Conservation (phyloP, 2,888 invertebrate genomes). For the Thymelicus lineola region DNA sequence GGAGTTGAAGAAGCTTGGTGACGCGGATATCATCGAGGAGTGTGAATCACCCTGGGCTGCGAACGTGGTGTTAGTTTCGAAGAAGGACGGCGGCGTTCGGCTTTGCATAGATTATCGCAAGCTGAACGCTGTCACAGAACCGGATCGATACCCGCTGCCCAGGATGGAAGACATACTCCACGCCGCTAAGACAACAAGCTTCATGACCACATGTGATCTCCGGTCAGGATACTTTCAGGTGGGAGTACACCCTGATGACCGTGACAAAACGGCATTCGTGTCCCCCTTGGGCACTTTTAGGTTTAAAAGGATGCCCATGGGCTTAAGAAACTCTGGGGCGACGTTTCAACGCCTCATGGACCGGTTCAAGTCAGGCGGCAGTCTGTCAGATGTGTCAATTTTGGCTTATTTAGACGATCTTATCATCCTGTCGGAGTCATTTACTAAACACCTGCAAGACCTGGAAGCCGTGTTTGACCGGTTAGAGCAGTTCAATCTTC, state of each 20-base stretch:
- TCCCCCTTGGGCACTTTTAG: slow-evolving; percentile 41
- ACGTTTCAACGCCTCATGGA: slow-evolving; percentile 49
- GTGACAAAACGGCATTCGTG: slow-evolving; percentile 44
- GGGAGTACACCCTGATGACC: slow-evolving; percentile 36
- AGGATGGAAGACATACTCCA: slow-evolving; percentile 48
- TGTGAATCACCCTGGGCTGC: slow-evolving; percentile 52
- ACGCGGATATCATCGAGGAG: too few species aligned
- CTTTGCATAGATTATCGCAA: slow-evolving; percentile 52
- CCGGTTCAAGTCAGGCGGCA: slow-evolving; percentile 39
- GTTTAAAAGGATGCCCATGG: slow-evolving; percentile 47
- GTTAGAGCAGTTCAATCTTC: slow-evolving; percentile 44
- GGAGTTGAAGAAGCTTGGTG: slow-evolving; percentile 48
- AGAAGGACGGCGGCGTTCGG: slow-evolving; percentile 46
- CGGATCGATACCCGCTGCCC: slow-evolving; percentile 51
- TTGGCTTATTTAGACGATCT: slow-evolving; percentile 42
- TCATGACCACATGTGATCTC: slow-evolving; percentile 47
- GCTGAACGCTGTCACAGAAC: too few species aligned
- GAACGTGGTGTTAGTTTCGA: slow-evolving; percentile 46
- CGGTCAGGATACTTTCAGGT: slow-evolving; percentile 47
- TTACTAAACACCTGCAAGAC: slow-evolving; percentile 49
- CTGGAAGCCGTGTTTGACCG: slow-evolving; percentile 47
- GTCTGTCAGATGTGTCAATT: slow-evolving; percentile 30
- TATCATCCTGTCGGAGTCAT: slow-evolving; percentile 47
- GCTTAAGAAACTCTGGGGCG: slow-evolving; percentile 44
- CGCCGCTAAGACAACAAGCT: slow-evolving; percentile 42